phyloP scores from a whole-genome alignment of 2,888 invertebrate species.

The Smittia sp. region DNA sequence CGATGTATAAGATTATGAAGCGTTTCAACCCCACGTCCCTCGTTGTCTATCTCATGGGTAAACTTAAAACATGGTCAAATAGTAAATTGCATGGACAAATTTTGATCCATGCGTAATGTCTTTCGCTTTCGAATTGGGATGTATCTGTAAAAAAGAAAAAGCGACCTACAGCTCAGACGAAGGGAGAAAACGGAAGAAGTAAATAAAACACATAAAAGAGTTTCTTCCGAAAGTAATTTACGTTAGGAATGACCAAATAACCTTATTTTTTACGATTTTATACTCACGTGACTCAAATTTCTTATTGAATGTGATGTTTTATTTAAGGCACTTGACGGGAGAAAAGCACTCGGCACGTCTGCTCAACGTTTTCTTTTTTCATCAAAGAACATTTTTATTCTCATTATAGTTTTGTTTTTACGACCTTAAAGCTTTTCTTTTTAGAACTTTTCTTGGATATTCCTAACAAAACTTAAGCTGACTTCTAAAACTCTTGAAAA shows the following conservation, averaged over 20 bases:
- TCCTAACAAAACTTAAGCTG: too few species aligned
- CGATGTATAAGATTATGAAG: constrained; percentile 1
- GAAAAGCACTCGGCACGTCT: not conserved
- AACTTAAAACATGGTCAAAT: constrained; percentile 30
- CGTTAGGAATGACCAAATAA: constrained; percentile 38
- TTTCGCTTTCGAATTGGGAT: not conserved
- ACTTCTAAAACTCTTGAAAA: too few species aligned
- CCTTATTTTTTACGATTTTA: constrained; percentile 41
- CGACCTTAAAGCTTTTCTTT: not conserved
- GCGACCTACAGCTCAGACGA: not conserved
- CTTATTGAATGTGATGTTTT: constrained; percentile 35
- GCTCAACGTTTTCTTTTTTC: not conserved
- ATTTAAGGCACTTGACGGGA: constrained; percentile 18
- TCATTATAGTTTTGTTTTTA: not conserved
- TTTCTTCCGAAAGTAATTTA: constrained; percentile 37
- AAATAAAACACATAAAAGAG: constrained; percentile 39
- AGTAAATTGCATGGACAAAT: constrained; percentile 38
- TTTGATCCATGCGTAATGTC: constrained; percentile 5
- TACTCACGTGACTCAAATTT: constrained; percentile 38
- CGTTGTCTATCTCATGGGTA: constrained; percentile 6
- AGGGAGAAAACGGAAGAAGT: not conserved
- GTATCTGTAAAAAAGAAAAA: not conserved
- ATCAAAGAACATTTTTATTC: not conserved
- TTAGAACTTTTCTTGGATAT: too few species aligned
- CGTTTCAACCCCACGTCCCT: not conserved